Conservation (phyloP, 2,888 invertebrate genomes). For the Euplagia quadripunctaria region DNA sequence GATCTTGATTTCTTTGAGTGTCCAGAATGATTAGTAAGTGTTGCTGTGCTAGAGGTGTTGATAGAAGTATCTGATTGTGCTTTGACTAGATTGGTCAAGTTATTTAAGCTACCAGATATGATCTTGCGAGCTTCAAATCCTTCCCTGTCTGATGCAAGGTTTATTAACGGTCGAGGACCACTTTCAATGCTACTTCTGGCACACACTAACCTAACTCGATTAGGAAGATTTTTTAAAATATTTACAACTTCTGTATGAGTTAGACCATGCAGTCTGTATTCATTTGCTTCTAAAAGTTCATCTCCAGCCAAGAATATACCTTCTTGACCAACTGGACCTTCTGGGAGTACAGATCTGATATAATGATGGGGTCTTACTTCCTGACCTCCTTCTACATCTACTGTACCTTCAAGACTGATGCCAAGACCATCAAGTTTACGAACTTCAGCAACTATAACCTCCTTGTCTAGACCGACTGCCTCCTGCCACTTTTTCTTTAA, state of each 20-base stretch:
- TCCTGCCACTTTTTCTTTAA: constrained; percentile 93
- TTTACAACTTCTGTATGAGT: constrained; percentile 99
- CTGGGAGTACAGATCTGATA: constrained; percentile 97
- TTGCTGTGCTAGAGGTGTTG: constrained; percentile 94
- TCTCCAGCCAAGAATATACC: constrained; percentile 97
- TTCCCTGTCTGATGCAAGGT: constrained; percentile 92
- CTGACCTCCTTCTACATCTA: constrained; percentile 98
- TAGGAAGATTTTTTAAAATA: constrained; percentile 97
- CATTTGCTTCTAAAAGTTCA: constrained; percentile 98
- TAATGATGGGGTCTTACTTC: constrained; percentile 99
- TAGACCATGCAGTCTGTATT: constrained; percentile 95
- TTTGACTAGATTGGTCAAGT: constrained; percentile 94
- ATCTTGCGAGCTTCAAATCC: constrained; percentile 94
- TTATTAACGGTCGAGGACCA: constrained; percentile 91
- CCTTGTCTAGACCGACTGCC: constrained; percentile 93
- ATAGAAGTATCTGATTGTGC: constrained; percentile 98
- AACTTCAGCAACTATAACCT: constrained; percentile 97
- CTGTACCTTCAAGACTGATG: constrained; percentile 99
- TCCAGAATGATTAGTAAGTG: constrained; percentile 90
- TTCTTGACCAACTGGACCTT: constrained; percentile 98
- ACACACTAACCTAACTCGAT: constrained; percentile 96
- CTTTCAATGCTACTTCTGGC: constrained; percentile 91
- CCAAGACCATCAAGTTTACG: constrained; percentile 97
- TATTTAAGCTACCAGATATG: constrained; percentile 95
- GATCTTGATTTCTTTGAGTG: constrained; percentile 95